Percentiles rank a stretch among this genome's conserved stretches.
Conservation (phyloP, 2,113 vertebrate genomes). For the Grammatotria lemairii region DNA sequence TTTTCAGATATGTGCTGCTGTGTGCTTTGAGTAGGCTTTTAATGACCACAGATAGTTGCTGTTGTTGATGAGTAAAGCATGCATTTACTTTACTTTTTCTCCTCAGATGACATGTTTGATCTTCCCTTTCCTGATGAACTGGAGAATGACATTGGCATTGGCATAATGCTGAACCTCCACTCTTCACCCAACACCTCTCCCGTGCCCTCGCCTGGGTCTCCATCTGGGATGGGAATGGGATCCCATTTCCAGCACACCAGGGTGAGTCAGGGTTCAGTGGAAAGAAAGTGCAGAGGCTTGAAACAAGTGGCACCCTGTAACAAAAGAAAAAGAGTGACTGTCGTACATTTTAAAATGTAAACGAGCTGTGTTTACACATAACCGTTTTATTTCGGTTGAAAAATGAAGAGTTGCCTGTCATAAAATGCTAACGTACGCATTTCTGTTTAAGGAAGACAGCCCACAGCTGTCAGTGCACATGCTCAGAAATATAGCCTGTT, state of each 20-base stretch:
- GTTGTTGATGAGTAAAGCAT: neutral
- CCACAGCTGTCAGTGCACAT: neutral
- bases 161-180: slow-evolving; percentile 92
- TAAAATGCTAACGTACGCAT: neutral
- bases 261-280: slow-evolving; percentile 70
- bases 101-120: slow-evolving; percentile 91
- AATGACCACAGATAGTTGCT: neutral
- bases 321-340: neutral
- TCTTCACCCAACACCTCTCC: slow-evolving; percentile 92
- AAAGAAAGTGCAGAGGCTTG: neutral
- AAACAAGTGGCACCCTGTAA: neutral
- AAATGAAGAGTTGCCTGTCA: neutral
- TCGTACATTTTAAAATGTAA: neutral
- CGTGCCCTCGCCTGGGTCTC: slow-evolving; percentile 89
- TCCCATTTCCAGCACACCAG: slow-evolving; percentile 89
- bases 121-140: slow-evolving; percentile 95
- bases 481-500: neutral
- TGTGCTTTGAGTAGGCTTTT: neutral
- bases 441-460: neutral
- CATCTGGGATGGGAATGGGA: slow-evolving; percentile 86
- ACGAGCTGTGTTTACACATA: neutral
- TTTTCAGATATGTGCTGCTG: neutral
- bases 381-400: neutral
- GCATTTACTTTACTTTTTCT: neutral
- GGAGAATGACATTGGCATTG: slow-evolving; percentile 91